Conservation (phyloP, 2,797 vertebrate species). For the Pangasius djambal region DNA sequence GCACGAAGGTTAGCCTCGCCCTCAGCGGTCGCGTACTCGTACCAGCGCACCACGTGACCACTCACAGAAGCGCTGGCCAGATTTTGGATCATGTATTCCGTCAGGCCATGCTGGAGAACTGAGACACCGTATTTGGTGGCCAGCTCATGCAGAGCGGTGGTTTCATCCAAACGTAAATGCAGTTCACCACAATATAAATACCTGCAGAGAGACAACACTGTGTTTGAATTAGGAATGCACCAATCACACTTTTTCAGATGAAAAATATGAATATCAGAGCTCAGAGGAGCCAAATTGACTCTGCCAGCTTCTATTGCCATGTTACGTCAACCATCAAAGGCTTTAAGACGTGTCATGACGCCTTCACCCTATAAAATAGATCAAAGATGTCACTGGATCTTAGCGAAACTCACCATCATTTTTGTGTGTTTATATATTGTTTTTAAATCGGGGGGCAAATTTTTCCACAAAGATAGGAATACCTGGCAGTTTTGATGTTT, state of each 20-base stretch:
- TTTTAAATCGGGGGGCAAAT: neutral
- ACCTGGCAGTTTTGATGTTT: neutral
- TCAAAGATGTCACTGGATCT: no score
- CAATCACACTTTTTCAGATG: neutral
- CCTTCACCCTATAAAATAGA: neutral
- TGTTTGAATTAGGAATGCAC: neutral
- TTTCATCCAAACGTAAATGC: constrained; percentile 83
- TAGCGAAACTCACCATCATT: no score
- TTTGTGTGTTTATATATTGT: no score
- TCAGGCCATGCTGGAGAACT: constrained; percentile 83
- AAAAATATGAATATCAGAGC: neutral
- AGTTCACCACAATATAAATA: constrained; percentile 93
- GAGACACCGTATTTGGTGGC: constrained; percentile 86
- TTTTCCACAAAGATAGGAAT: neutral
- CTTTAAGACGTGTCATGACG: neutral
- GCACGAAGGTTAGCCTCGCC: constrained; percentile 80
- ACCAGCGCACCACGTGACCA: constrained; percentile 91
- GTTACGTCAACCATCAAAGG: no score
- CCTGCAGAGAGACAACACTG: constrained; percentile 66
- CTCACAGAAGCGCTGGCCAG: constrained; percentile 81
- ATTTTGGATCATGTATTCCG: constrained; percentile 88
- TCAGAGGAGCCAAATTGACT: neutral
- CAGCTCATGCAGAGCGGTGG: constrained; percentile 85
- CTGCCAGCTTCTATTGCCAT: neutral
- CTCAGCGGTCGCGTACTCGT: constrained; percentile 83